phyloP scores from a whole-genome alignment of 2,113 vertebrate genomes.

The Hippopotamus amphibius region DNA sequence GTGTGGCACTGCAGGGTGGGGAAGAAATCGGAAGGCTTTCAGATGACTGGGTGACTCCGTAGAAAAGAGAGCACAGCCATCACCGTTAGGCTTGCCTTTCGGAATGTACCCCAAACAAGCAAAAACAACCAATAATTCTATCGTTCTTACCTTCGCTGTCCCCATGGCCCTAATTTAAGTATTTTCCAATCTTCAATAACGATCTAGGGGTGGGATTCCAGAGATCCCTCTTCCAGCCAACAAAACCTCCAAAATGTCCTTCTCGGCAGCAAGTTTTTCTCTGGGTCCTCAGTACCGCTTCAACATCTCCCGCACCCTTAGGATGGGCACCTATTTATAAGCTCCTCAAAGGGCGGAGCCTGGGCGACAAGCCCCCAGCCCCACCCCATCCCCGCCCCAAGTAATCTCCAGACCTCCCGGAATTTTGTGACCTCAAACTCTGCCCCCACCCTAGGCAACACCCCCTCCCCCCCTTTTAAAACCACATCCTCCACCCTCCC shows the following conservation, averaged over 20 bases:
- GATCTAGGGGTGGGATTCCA: not conserved
- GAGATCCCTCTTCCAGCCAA: not conserved
- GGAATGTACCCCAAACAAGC: not conserved
- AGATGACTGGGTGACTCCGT: not conserved
- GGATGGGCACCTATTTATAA: slow-evolving; percentile 50
- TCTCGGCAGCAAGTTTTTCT: not conserved
- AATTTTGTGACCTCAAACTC: slow-evolving; percentile 7
- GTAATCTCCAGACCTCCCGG: not conserved
- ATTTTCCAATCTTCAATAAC: not conserved
- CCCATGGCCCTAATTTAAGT: slow-evolving; percentile 57
- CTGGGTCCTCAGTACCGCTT: fast-evolving
- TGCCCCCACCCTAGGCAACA: not conserved
- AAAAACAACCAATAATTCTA: not conserved
- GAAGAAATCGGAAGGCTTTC: not conserved
- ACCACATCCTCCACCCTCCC: slow-evolving; percentile 58
- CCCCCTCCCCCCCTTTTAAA: not conserved
- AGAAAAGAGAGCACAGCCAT: not conserved
- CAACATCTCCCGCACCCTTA: fast-evolving
- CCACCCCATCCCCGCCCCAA: not conserved
- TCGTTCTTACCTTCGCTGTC: slow-evolving; percentile 67
- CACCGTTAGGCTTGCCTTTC: not conserved
- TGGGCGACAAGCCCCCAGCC: not conserved
- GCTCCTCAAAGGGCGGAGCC: slow-evolving; percentile 68
- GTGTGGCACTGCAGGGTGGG: not conserved
- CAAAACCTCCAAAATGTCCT: slow-evolving; percentile 26